Evolutionary conservation across 2,888 invertebrate species (phyloP).

Genomic region (Craniophora ligustri): DNA sequence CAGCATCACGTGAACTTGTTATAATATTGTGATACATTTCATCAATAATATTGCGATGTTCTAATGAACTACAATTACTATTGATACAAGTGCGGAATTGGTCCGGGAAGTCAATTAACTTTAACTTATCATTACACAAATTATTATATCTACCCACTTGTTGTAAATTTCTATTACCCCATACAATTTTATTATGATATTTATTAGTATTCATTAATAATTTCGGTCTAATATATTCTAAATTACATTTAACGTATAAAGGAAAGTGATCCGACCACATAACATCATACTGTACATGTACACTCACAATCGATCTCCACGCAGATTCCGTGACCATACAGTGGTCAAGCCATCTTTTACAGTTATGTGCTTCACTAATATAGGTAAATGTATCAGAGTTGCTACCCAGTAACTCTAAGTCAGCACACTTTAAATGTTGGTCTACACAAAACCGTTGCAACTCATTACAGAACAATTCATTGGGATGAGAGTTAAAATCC

Average conservation of each 20-base stretch:
- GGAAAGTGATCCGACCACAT: conserved; percentile 1
- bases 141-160: not conserved
- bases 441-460: not conserved
- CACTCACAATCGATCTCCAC: not conserved
- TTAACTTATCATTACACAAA: no score
- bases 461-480: not conserved
- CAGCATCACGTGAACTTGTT: no score
- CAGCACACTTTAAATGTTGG: not conserved
- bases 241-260: not conserved
- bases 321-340: not conserved
- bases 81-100: no score
- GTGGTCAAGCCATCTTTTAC: not conserved
- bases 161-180: not conserved
- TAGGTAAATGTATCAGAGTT: not conserved
- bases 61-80: no score
- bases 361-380: not conserved
- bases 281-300: not conserved
- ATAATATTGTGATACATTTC: no score
- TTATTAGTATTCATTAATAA: not conserved
- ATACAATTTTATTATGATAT: not conserved
- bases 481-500: not conserved
- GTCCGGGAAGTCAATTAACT: no score
- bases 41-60: no score
- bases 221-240: not conserved
- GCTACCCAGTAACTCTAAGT: not conserved